A percentile compares a stretch with the other conserved stretches of the same genome.
phyloP scores from a whole-genome alignment of 35 echinoderm and acorn worm species.

The Ptychodera flava region DNA sequence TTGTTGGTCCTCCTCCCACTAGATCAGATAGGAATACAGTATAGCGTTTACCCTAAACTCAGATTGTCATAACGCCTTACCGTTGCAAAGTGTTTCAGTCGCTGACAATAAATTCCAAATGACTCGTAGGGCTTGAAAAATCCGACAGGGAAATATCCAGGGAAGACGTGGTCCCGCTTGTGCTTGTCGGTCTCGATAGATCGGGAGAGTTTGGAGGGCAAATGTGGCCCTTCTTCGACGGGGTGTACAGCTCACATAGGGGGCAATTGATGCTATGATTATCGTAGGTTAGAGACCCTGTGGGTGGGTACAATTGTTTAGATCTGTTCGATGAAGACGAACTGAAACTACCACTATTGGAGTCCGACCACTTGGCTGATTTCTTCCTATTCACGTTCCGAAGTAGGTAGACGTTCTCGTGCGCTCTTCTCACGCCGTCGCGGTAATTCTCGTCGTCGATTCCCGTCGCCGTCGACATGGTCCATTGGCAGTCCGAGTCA shows the following conservation, averaged over 20 bases:
- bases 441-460: not conserved
- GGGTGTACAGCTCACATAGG: not conserved
- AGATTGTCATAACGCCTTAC: too few species aligned
- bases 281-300: not conserved
- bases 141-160: not conserved
- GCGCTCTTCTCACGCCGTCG: not conserved
- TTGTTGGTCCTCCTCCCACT: too few species aligned
- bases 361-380: not conserved
- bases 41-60: too few species aligned
- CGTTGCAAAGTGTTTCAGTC: not conserved
- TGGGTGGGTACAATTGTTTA: not conserved
- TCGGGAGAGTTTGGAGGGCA: not conserved
- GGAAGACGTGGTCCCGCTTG: not conserved
- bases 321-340: not conserved
- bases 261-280: not conserved
- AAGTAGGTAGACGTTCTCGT: not conserved
- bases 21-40: too few species aligned
- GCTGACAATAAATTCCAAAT: not conserved
- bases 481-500: not conserved
- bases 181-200: not conserved
- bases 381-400: not conserved
- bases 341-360: not conserved
- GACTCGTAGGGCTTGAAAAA: not conserved
- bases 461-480: not conserved
- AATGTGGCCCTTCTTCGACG: not conserved